Evolutionary conservation across 2,888 invertebrate genomes (phyloP).

Genomic region (Drosophila kanekoi): DNA sequence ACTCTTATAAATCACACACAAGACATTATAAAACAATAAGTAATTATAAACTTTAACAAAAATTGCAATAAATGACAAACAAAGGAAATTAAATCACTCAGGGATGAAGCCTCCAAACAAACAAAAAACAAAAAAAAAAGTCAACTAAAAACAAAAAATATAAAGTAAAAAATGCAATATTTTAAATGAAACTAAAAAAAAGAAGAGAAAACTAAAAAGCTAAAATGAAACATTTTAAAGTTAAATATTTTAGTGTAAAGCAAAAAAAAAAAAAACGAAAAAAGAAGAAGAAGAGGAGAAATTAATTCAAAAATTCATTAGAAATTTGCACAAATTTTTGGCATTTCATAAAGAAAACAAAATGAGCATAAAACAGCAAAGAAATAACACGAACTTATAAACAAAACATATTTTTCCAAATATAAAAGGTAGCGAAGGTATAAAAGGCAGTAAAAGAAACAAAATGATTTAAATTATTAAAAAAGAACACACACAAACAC

Average conservation of each 20-base stretch:
- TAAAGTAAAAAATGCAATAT: conserved; percentile 72
- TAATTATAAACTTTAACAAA: conserved; percentile 59
- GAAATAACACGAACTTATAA: conserved; percentile 50
- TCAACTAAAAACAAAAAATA: conserved; percentile 47
- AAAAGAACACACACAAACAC: conserved; percentile 15
- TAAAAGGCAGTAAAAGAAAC: conserved; percentile 49
- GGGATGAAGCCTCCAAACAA: conserved; percentile 85
- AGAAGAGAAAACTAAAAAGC: conserved; percentile 47
- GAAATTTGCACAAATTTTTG: conserved; percentile 82
- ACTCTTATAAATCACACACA: conserved; percentile 60
- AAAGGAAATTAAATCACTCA: conserved; percentile 84
- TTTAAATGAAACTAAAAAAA: conserved; percentile 70
- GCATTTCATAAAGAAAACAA: conserved; percentile 75
- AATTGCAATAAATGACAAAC: conserved; percentile 82
- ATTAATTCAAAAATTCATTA: conserved; percentile 62
- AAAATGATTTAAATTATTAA: conserved; percentile 35
- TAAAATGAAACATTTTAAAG: conserved; percentile 73
- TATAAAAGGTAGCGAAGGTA: conserved; percentile 65
- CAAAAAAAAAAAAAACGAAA: conserved; percentile 33
- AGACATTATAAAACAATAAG: conserved; percentile 78
- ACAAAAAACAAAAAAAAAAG: conserved; percentile 60
- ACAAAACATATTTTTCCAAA: conserved; percentile 69
- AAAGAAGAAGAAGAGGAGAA: conserved; percentile 32
- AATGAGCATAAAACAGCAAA: conserved; percentile 55
- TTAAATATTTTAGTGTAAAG: conserved; percentile 75